phyloP scores from a whole-genome alignment of 53 echinoderm and acorn worm genomes.

The Paelopatides confundens region DNA sequence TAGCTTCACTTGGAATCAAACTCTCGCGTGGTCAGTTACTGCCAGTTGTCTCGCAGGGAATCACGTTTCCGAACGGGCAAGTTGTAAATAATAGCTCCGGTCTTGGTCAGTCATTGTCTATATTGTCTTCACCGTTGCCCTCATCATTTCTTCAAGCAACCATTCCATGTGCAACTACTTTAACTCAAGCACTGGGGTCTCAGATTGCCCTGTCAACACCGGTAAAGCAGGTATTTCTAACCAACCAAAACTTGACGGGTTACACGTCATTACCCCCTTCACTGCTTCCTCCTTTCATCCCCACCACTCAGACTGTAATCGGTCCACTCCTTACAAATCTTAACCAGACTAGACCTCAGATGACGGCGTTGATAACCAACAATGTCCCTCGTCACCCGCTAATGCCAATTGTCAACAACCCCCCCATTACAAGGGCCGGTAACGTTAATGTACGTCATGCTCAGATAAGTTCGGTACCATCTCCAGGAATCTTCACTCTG shows the following conservation, averaged over 20 bases:
- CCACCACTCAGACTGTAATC: neutral
- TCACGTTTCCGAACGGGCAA: neutral
- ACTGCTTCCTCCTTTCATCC: neutral
- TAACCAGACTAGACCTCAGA: neutral
- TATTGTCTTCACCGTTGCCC: constrained; percentile 12
- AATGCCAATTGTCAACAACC: neutral
- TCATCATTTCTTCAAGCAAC: constrained; percentile 27
- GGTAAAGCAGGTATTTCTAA: constrained; percentile 29
- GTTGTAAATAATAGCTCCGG: neutral
- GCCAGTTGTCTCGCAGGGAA: constrained; percentile 10
- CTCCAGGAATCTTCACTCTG: neutral
- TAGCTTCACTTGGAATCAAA: neutral
- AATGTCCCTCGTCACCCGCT: neutral
- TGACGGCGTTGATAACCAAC: neutral
- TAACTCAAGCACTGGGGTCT: neutral
- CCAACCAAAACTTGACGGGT: neutral
- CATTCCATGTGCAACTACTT: constrained; percentile 7
- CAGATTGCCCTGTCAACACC: constrained; percentile 11
- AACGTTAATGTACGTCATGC: neutral
- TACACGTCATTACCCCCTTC: constrained; percentile 2
- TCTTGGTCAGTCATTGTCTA: neutral
- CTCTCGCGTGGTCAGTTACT: neutral
- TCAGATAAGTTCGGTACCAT: neutral
- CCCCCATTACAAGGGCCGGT: neutral
- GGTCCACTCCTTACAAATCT: constrained; percentile 10